These are phyloP conservation scores for Napeogenes inachia DNA, from an alignment of 2,888 invertebrate genomes.

Conservation along the genomic window DNA sequence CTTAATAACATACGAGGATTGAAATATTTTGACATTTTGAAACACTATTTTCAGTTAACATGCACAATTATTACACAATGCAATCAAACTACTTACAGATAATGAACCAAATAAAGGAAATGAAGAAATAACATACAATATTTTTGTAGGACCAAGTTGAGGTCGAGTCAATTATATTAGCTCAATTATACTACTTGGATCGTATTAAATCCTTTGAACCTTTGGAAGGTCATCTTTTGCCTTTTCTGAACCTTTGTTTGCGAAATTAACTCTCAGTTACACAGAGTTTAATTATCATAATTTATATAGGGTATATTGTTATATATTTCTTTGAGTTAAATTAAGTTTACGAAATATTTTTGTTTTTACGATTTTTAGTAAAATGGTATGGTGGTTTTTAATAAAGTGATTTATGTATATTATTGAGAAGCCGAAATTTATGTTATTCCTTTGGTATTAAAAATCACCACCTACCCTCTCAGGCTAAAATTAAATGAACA, in stretches of 20 bases:
- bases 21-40: no score
- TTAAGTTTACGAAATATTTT: no score
- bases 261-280: not conserved
- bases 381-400: no score
- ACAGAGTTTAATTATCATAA: not conserved
- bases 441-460: no score
- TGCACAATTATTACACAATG: not conserved
- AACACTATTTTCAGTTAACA: not conserved
- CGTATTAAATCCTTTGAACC: conserved; percentile 1
- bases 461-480: no score
- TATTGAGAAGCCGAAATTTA: no score
- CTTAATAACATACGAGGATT: no score
- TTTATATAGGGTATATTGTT: not conserved
- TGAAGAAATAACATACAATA: not conserved
- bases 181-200: not conserved
- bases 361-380: no score
- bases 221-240: conserved; percentile 2
- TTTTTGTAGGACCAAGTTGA: not conserved
- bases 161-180: not conserved
- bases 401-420: no score
- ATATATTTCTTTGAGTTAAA: no score
- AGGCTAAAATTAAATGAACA: no score
- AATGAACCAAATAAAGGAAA: not conserved
- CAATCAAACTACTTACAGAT: not conserved
- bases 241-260: not conserved